Base-by-base conservation (phyloP, 2,797 vertebrate genomes). In the Leucoraja ocellata region DNA sequence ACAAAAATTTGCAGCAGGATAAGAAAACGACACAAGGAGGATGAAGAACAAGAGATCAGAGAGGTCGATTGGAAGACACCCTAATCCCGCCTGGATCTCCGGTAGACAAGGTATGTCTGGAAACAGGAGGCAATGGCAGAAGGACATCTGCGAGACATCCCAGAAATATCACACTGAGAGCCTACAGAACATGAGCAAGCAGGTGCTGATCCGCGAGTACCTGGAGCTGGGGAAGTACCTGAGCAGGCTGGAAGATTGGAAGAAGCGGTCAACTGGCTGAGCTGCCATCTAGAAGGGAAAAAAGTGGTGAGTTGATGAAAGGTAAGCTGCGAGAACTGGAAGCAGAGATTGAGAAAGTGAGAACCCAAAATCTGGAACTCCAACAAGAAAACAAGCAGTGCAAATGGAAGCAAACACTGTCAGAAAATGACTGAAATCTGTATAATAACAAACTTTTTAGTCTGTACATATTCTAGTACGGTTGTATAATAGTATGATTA, bases 191-290 rank as follows among this genome's bases (percentile, higher is more conserved):
- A 99, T 99, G 99, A 99, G 97, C 96, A 99, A 99, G 95, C 98
- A 98, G 96, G 98, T 99, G 96, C 96, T 99, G 95, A 97, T 99
- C 94, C 96, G 96, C 93, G 98, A 99, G 94, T 99, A 99, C 95
- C 96, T 99, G 96, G 99, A 99, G 98, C 97, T 99, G 96, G 99
- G 99, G 96, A 99, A 99, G 96, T 99, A 98, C 95, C 97, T 99
- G 94, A 99, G 98, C 84, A 96, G 97, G 10, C 96, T 98, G 97
- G 98, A 99, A 96, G 98, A 99, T 93, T 98, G 97, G 98, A 99
- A 96, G 98, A 99, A 93, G 98, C 98, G 96, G 99, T 98, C 96
- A 98, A 98, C 96, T 96, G 97, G 39, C 96, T 98, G 96, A 94
- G 96, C 93, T 95, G 77, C 21, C 95, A 97, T 94, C 95, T 97